A percentile compares a stretch with the other conserved stretches of the same genome.
These are phyloP conservation scores for Pseudoips prasinana DNA, from an alignment of 2,888 invertebrate species.

Conservation along the genomic window DNA sequence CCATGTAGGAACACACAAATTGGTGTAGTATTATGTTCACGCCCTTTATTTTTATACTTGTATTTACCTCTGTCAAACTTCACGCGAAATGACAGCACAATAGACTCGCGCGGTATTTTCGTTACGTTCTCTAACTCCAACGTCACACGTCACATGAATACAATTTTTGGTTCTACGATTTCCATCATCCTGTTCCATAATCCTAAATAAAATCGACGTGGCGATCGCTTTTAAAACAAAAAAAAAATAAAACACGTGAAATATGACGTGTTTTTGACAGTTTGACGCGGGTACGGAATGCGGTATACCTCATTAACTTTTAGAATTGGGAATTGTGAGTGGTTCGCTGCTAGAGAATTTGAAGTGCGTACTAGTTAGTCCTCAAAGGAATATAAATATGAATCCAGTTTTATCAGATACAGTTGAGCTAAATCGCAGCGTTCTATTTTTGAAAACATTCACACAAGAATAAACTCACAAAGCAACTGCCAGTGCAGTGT, in stretches of 20 bases:
- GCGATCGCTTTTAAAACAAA: constrained; percentile 46
- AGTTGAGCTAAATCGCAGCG: constrained; percentile 27
- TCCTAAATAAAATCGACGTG: constrained; percentile 58
- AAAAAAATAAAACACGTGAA: constrained; percentile 57
- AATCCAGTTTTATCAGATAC: constrained; percentile 31
- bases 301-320: constrained; percentile 71
- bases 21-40: constrained; percentile 75
- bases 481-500: constrained; percentile 21
- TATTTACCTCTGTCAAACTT: constrained; percentile 54
- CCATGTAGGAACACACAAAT: constrained; percentile 70
- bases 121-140: constrained; percentile 22
- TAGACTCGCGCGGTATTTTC: constrained; percentile 24
- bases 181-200: constrained; percentile 41
- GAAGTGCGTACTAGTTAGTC: constrained; percentile 27
- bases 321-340: constrained; percentile 47
- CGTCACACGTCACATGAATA: constrained; percentile 16
- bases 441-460: constrained; percentile 33
- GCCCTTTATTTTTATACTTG: constrained; percentile 53
- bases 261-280: constrained; percentile 76
- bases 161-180: constrained; percentile 10
- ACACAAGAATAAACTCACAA: constrained; percentile 37
- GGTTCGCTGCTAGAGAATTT: constrained; percentile 3
- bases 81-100: constrained; percentile 53
- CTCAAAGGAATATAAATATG: constrained; percentile 34
- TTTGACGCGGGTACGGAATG: constrained; percentile 73